A percentile compares a stretch with the other conserved stretches of the same genome.
Conservation (phyloP, 2,113 vertebrate genomes). For the Sinocyclocheilus rhinocerous region DNA sequence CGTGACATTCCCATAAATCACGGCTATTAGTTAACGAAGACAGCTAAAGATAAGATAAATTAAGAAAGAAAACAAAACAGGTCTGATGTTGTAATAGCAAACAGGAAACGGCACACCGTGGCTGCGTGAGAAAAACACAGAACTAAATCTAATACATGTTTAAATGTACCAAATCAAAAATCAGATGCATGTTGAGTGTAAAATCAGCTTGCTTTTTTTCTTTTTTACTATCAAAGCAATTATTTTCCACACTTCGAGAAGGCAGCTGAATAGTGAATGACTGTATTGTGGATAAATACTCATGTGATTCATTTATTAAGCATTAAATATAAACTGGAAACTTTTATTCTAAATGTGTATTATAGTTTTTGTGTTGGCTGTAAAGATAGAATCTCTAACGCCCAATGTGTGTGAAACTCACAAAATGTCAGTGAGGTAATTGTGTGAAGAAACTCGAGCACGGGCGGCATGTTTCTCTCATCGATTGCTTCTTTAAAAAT, state of each 20-base stretch:
- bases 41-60: neutral
- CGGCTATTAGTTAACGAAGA: neutral
- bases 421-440: conserved; percentile 25
- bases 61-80: neutral
- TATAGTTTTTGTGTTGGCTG: neutral
- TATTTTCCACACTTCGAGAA: neutral
- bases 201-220: neutral
- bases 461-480: neutral
- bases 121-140: neutral
- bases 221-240: too few species aligned
- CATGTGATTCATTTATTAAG: neutral
- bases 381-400: neutral
- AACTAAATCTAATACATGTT: neutral
- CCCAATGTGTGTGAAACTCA: conserved; percentile 16
- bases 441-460: conserved; percentile 16
- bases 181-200: neutral
- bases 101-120: conserved; percentile 1
- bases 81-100: neutral
- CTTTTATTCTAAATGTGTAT: neutral
- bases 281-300: neutral
- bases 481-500: neutral
- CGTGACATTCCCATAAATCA: neutral
- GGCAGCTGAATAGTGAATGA: neutral
- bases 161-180: neutral
- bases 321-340: neutral